Percentiles rank a stretch among this genome's conserved stretches.
phyloP scores from a whole-genome alignment of 2,113 vertebrate genomes.

The Geococcyx californianus region DNA sequence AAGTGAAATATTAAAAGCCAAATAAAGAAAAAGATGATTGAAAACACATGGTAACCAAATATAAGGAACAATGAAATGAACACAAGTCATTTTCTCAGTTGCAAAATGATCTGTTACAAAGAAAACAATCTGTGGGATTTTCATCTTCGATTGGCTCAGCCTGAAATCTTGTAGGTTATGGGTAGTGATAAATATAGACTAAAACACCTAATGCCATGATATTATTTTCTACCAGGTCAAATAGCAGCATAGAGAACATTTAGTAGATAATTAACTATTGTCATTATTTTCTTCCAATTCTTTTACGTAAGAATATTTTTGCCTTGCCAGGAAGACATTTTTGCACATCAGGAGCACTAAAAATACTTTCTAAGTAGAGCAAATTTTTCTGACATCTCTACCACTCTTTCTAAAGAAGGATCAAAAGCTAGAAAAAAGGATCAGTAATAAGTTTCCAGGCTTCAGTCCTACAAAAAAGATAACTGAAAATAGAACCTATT shows the following conservation, averaged over 20 bases:
- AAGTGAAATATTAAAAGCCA: neutral
- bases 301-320: conserved; percentile 86
- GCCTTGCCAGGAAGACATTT: conserved; percentile 82
- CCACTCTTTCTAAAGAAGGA: conserved; percentile 80
- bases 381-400: conserved; percentile 84
- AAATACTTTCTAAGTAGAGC: conserved; percentile 87
- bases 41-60: neutral
- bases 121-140: neutral
- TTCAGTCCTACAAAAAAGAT: neutral
- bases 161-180: neutral
- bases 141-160: neutral
- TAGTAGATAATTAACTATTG: conserved; percentile 78
- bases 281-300: conserved; percentile 87
- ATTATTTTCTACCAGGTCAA: conserved; percentile 72
- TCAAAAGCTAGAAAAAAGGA: neutral
- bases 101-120: neutral
- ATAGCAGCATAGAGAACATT: conserved; percentile 80
- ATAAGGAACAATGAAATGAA: neutral
- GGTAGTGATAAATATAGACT: neutral
- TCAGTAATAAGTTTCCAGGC: neutral
- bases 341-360: conserved; percentile 84
- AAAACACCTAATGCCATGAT: neutral
- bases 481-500: neutral
- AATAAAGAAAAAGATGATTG: neutral
- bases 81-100: no score